Evolutionary conservation across 2,888 invertebrate genomes (phyloP).

Genomic region (Agonopterix alstromeriana): DNA sequence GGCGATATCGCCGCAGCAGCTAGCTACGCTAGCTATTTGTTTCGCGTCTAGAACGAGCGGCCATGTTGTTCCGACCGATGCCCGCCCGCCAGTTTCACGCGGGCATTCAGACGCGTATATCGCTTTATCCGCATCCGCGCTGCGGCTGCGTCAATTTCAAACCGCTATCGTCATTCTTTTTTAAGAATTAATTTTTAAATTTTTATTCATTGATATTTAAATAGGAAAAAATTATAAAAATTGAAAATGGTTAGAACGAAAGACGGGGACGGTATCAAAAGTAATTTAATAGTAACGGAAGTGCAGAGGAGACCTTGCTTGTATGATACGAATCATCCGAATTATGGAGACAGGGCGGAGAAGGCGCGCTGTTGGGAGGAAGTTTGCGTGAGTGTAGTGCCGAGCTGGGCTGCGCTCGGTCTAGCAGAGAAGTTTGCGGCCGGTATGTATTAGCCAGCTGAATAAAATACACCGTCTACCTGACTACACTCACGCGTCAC

Average conservation of each 20-base stretch:
- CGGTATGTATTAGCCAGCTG: conserved; percentile 46
- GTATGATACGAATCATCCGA: conserved; percentile 59
- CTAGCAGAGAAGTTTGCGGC: conserved; percentile 58
- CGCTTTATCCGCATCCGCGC: conserved; percentile 25
- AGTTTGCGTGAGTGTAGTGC: conserved; percentile 63
- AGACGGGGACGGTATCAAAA: conserved; percentile 61
- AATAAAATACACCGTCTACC: conserved; percentile 22
- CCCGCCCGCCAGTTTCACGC: conserved; percentile 65
- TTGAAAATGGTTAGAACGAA: conserved; percentile 55
- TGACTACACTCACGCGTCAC: conserved; percentile 19
- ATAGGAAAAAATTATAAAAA: conserved; percentile 7
- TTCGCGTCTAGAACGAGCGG: conserved; percentile 21
- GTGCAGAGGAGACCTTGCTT: conserved; percentile 62
- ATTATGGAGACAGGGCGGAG: conserved; percentile 62
- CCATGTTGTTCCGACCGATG: conserved; percentile 30
- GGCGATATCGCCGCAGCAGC: conserved; percentile 49
- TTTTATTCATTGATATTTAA: not conserved
- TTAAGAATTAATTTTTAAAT: conserved; percentile 9
- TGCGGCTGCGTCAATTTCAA: conserved; percentile 18
- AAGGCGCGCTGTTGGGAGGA: conserved; percentile 69
- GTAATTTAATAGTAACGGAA: conserved; percentile 55
- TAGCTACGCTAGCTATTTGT: conserved; percentile 62
- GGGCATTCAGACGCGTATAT: conserved; percentile 49
- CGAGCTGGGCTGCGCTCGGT: conserved; percentile 56
- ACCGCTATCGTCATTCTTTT: conserved; percentile 5